Conservation (phyloP, 2,113 vertebrate species). For the Bubo blakistoni region DNA sequence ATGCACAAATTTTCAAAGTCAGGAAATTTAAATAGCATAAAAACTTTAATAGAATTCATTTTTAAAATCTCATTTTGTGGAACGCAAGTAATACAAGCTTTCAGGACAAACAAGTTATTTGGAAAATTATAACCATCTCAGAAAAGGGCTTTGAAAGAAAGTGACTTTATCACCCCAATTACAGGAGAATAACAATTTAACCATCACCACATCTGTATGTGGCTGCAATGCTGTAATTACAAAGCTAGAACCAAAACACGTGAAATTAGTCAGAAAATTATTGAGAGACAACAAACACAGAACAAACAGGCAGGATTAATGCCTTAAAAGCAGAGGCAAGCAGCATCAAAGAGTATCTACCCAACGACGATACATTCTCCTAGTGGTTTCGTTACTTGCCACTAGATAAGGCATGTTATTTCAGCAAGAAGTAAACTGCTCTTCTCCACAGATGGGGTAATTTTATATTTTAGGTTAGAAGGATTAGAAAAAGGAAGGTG, state of each 20-base stretch:
- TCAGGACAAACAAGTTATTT: not conserved
- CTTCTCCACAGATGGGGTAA: not conserved
- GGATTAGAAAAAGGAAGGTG: not conserved
- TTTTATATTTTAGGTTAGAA: not conserved
- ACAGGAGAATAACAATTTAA: not conserved
- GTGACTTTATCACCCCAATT: not conserved
- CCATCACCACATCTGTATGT: not conserved
- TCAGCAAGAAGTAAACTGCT: not conserved
- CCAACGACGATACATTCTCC: not conserved
- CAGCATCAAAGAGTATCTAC: not conserved
- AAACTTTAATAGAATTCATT: not conserved
- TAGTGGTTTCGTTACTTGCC: not conserved
- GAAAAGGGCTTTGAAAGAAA: not conserved
- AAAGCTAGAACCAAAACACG: not conserved
- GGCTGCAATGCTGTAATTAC: not conserved
- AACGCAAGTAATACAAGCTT: not conserved
- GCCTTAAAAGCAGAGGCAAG: not conserved
- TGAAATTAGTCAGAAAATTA: not conserved
- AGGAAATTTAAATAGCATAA: not conserved
- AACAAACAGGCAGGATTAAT: not conserved
- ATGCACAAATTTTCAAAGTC: not conserved
- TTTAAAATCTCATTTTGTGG: not conserved
- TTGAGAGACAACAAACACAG: not conserved
- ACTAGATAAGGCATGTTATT: not conserved
- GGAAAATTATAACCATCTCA: not conserved